Conservation (phyloP, 2,797 vertebrate genomes). For the Capromys pilorides region DNA sequence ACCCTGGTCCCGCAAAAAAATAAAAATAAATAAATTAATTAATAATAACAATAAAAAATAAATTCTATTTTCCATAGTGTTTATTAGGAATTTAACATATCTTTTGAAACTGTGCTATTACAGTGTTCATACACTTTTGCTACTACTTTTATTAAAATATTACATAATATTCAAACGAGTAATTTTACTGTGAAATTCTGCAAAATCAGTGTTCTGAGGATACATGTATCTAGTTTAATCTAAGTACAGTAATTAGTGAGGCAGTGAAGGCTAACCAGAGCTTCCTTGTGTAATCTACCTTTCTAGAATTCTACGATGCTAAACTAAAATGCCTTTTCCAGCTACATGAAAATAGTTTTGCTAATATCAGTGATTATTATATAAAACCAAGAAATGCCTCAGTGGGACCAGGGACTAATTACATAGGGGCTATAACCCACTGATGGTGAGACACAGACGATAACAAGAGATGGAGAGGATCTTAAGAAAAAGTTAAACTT, state of each 20-base stretch:
- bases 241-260: background rate
- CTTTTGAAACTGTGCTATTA: background rate
- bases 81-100: background rate
- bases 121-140: background rate
- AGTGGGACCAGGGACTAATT: background rate
- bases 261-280: background rate
- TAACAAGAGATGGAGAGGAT: background rate
- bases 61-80: background rate
- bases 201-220: background rate
- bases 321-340: background rate
- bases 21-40: too few species aligned
- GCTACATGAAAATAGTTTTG: background rate
- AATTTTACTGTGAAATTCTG: conserved; percentile 1
- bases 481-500: background rate
- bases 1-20: too few species aligned
- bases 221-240: background rate
- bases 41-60: too few species aligned
- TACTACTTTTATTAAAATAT: conserved; percentile 33
- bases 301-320: background rate
- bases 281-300: background rate
- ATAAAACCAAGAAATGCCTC: background rate
- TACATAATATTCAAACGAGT: background rate
- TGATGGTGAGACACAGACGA: background rate
- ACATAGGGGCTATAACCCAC: background rate
- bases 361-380: background rate